Evolutionary conservation across 2,888 invertebrate species (phyloP), one percentile per base, ranked within the genome.

Genomic region (Aphrophora alni): DNA sequence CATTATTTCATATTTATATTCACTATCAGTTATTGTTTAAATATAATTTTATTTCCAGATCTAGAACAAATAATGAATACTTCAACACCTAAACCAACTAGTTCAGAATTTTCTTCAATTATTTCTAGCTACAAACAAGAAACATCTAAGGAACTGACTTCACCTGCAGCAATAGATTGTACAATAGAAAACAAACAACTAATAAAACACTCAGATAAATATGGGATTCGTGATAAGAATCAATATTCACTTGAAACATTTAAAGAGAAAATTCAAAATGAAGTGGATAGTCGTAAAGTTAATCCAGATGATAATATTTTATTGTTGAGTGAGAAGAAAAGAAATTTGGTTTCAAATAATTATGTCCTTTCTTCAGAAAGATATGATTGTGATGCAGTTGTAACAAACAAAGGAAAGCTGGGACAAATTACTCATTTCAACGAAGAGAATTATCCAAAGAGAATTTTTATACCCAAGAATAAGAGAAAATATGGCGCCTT

Each of bases 401-500:
- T 71, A 5, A 12, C 17, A 14, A 69, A 77, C n/a, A 33, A 25
- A 44, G 17, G 71, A 7, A 17, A 21, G 21, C 25, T 71, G 44
- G 44, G 38, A 14, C n/a, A 2, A 14, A 14, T 78, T 17, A 27
- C 38, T 44, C 44, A 44, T 24, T 0, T 25, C 14, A 69, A 78
- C 24, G 26, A 25, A 26, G 51, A 78, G 3, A 78, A 21, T 21
- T 10, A 38, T 25, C 77, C 75, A 1, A 10, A 71, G 44, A 77
- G 89, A 86, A 95, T 96, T 82, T 89, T 90, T 84, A 95, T 96
- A 83, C 95, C 95, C 3, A 91, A 90, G 84, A 90, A 92, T 77
- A 89, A 92, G 44, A 91, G 90, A 84, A 92, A 92, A 84, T 88
- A 87, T 85, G 93, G 93, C 28, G 92, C 90, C 70, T 93, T 93